These are phyloP conservation scores for Stegodyphus mimosarum DNA, from an alignment of 1,140 invertebrate genomes.

Conservation along the genomic window DNA sequence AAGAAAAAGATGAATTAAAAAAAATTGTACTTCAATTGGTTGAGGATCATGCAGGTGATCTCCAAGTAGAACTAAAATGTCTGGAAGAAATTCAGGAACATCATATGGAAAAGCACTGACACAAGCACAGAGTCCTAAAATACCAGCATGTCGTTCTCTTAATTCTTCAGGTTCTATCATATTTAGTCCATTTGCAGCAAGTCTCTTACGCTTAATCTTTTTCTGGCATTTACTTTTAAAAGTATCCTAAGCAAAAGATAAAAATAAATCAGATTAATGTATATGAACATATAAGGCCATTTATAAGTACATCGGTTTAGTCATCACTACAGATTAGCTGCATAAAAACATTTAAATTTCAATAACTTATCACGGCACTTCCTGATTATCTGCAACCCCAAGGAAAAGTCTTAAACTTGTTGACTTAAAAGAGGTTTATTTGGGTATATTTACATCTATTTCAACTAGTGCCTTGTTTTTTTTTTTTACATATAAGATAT, in stretches of 20 bases:
- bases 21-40: constrained; percentile 83
- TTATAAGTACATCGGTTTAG: too few relatives aligned
- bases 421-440: too few relatives aligned
- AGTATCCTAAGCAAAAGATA: constrained; percentile 10
- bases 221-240: constrained; percentile 62
- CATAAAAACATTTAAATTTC: too few relatives aligned
- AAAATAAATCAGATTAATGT: neutral
- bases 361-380: too few relatives aligned
- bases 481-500: neutral
- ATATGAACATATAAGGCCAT: neutral
- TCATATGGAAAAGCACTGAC: constrained; percentile 91
- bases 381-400: too few relatives aligned
- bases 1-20: constrained; percentile 71
- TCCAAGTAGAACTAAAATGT: constrained; percentile 82
- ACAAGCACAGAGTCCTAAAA: constrained; percentile 89
- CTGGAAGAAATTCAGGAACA: constrained; percentile 84
- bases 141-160: constrained; percentile 78
- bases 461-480: neutral
- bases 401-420: too few relatives aligned
- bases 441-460: neutral
- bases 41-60: constrained; percentile 87
- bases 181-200: constrained; percentile 66
- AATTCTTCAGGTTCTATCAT: constrained; percentile 66
- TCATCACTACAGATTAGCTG: too few relatives aligned
- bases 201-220: constrained; percentile 66